Evolutionary conservation across 1,140 invertebrate genomes (phyloP).

Genomic region (Gerris buenoi): DNA sequence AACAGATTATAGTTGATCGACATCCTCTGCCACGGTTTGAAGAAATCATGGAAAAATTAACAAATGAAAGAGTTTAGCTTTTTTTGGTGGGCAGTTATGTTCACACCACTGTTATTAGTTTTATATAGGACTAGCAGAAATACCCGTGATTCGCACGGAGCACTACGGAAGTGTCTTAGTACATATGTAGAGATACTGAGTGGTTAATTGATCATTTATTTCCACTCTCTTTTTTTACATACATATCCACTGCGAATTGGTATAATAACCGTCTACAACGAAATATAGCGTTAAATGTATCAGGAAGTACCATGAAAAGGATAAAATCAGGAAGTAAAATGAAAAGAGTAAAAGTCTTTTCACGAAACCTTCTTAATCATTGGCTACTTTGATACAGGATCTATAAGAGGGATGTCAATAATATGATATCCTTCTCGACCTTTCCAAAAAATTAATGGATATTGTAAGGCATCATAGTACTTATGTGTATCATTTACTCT

Average conservation of each 20-base stretch:
- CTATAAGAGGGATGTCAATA: conserved; percentile 14
- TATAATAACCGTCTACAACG: conserved; percentile 24
- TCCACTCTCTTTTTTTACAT: conserved; percentile 34
- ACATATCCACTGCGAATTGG: conserved; percentile 32
- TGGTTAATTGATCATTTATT: too few relatives aligned
- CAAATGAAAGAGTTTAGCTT: too few relatives aligned
- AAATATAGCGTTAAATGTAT: neutral
- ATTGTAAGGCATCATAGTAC: conserved; percentile 35
- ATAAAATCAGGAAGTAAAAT: too few relatives aligned
- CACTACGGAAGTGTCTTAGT: too few relatives aligned
- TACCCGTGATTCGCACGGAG: too few relatives aligned
- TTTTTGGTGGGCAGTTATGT: too few relatives aligned
- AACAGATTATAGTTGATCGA: too few relatives aligned
- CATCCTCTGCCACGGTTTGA: too few relatives aligned
- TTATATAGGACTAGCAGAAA: too few relatives aligned
- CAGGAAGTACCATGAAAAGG: conserved; percentile 28
- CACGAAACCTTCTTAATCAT: conserved; percentile 16
- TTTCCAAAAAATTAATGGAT: conserved; percentile 33
- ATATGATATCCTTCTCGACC: conserved; percentile 24
- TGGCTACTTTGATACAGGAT: neutral
- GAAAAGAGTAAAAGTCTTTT: conserved; percentile 29
- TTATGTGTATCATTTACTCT: conserved; percentile 31
- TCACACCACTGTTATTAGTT: too few relatives aligned
- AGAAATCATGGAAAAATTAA: too few relatives aligned
- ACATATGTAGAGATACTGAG: conserved; percentile 27